Conservation (phyloP, 2,888 invertebrate species). For the Griposia aprilina region DNA sequence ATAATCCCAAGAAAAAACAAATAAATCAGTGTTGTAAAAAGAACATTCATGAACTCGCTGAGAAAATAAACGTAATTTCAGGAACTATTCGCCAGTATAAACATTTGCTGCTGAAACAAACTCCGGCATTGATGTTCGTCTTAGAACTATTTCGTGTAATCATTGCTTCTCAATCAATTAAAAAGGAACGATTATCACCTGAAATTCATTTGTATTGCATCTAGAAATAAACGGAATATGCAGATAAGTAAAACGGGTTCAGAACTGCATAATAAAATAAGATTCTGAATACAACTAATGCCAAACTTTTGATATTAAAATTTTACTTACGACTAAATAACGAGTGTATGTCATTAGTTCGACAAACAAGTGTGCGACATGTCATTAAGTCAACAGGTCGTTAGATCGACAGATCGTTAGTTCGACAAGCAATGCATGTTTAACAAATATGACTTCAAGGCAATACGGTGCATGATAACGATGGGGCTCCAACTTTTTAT, state of each 20-base stretch:
- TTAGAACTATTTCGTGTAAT: slow-evolving; percentile 27
- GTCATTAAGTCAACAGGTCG: too few species aligned
- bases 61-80: slow-evolving; percentile 49
- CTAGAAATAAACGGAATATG: background rate
- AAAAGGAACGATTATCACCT: slow-evolving; percentile 29
- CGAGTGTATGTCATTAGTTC: too few species aligned
- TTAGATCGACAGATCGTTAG: too few species aligned
- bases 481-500: too few species aligned
- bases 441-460: too few species aligned
- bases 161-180: slow-evolving; percentile 28
- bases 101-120: slow-evolving; percentile 33
- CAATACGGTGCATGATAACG: too few species aligned
- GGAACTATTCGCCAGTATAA: slow-evolving; percentile 35
- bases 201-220: background rate
- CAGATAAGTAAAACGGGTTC: background rate
- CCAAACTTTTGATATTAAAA: too few species aligned
- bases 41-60: slow-evolving; percentile 48
- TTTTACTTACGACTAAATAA: too few species aligned
- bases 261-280: background rate
- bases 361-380: too few species aligned
- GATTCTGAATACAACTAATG: background rate
- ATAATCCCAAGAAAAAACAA: slow-evolving; percentile 10
- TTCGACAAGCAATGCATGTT: too few species aligned
- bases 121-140: slow-evolving; percentile 36
- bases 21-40: slow-evolving; percentile 49